Percentiles rank a stretch among this genome's conserved stretches.
phyloP scores from a whole-genome alignment of 1,140 invertebrate genomes.

The Bombus terrestris region DNA sequence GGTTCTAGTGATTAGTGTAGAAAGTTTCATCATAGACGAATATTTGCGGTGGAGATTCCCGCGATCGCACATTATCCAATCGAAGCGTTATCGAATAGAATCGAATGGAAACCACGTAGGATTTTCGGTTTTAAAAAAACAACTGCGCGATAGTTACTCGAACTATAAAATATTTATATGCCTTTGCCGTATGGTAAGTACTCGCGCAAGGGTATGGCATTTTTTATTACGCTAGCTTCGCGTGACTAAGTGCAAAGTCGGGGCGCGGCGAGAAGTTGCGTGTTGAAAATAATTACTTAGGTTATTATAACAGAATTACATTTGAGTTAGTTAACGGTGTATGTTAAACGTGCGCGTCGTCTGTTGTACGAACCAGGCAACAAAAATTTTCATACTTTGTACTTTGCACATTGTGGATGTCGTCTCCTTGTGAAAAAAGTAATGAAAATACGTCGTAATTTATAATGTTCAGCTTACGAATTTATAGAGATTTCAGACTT shows the following conservation, averaged over 20 bases:
- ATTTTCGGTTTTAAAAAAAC: not conserved
- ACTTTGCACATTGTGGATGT: not conserved
- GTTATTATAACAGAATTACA: slow-evolving; percentile 11
- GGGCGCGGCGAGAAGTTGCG: slow-evolving; percentile 1
- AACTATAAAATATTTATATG: too few relatives aligned
- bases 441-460: not conserved
- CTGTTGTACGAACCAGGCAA: not conserved
- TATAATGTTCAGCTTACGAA: not conserved
- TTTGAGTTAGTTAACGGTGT: slow-evolving; percentile 5
- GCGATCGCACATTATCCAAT: not conserved
- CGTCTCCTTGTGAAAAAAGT: not conserved
- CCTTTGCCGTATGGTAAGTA: not conserved
- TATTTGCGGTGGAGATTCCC: slow-evolving; percentile 10
- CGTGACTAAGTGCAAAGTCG: not conserved
- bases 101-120: not conserved
- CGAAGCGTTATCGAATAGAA: not conserved
- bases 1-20: slow-evolving; percentile 28
- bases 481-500: not conserved
- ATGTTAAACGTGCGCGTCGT: not conserved
- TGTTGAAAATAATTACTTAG: slow-evolving; percentile 25
- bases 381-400: not conserved
- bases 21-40: slow-evolving; percentile 28
- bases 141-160: too few relatives aligned
- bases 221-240: not conserved
- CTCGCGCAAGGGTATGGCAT: too few relatives aligned